Base-by-base conservation (phyloP, 2,888 invertebrate genomes). In the Strigamia maritima region DNA sequence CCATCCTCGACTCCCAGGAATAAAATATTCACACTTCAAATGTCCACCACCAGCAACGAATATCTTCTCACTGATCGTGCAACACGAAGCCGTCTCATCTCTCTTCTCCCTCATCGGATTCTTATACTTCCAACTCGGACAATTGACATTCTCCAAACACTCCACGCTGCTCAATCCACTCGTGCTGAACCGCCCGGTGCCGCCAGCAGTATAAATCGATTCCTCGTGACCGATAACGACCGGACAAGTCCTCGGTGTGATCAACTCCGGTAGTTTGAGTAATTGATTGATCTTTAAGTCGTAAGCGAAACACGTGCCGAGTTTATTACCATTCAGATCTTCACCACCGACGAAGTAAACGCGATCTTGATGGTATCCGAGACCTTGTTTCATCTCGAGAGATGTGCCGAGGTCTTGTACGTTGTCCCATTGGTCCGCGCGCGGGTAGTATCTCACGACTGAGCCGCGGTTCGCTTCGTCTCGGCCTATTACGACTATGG, bases 301-400 rank as follows among this genome's bases (percentile, higher is more conserved):
- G 38, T 78, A 78, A 2, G 38, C 38, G 24, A 8, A 70, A 35
- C 78, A 74, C 1, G 7, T 26, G 26, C 38, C 24, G 2, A 70
- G 19, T 40, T 78, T 78, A 19, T 14, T n/a, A 4, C 35, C 22
- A 22, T 78, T 78, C 16, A 78, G 16, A 26, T 78, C 78, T 70
- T 78, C 70, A 2, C 78, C 78, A 16, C 78, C 78, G 31, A 78
- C 38, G 22, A 78, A 24, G n/a, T 70, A 78, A 31, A 78, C 78
- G 6, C 26, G 10, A 2, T 74, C 70, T 26, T 77, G 10, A 19
- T 77, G 28, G 28, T 77, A 77, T 2, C 54, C 77, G 8, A 77
- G 16, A 4, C 49, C 77, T 16, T 31, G 77, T n/a, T 54, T 77
- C 28, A 28, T 54, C 8, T 77, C 77, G 4, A 77, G 19, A 3